Percentiles rank a stretch among this genome's conserved stretches.
These are phyloP conservation scores for Orestias chungarensis DNA, from an alignment of 2,797 vertebrate genomes.

Conservation along the genomic window DNA sequence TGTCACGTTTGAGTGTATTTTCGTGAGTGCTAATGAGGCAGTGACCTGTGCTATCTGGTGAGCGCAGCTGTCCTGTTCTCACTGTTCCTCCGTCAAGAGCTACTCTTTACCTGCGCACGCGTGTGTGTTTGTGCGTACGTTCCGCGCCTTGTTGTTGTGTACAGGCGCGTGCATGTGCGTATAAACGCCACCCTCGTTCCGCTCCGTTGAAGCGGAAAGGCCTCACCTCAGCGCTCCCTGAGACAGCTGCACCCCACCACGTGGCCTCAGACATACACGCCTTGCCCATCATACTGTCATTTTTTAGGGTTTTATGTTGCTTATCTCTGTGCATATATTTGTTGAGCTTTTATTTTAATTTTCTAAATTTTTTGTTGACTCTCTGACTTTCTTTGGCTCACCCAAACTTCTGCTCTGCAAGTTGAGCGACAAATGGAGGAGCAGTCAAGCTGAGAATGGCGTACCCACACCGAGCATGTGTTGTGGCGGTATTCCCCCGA, in stretches of 20 bases:
- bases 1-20: constrained; percentile 62
- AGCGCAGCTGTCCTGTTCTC: constrained; percentile 80
- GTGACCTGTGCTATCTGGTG: constrained; percentile 83
- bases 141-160: constrained; percentile 25
- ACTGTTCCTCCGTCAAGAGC: constrained; percentile 68
- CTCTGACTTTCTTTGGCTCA: background rate
- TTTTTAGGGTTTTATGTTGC: constrained; percentile 46
- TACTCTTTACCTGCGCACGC: constrained; percentile 72
- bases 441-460: constrained; percentile 38
- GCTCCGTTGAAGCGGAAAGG: constrained; percentile 78
- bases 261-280: constrained; percentile 72
- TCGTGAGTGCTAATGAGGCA: constrained; percentile 79
- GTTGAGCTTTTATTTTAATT: too few relatives aligned
- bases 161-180: constrained; percentile 37
- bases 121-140: constrained; percentile 40
- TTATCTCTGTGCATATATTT: constrained; percentile 57
- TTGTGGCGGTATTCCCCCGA: constrained; percentile 66
- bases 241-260: constrained; percentile 82
- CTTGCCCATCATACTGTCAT: constrained; percentile 71
- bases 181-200: constrained; percentile 63
- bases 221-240: constrained; percentile 80
- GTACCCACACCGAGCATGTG: constrained; percentile 65
- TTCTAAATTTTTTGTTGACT: constrained; percentile 48
- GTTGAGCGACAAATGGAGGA: constrained; percentile 22
- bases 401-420: constrained; percentile 12